Evolutionary conservation across 2,113 vertebrate species (phyloP).

Genomic region (Aegithalos caudatus): DNA sequence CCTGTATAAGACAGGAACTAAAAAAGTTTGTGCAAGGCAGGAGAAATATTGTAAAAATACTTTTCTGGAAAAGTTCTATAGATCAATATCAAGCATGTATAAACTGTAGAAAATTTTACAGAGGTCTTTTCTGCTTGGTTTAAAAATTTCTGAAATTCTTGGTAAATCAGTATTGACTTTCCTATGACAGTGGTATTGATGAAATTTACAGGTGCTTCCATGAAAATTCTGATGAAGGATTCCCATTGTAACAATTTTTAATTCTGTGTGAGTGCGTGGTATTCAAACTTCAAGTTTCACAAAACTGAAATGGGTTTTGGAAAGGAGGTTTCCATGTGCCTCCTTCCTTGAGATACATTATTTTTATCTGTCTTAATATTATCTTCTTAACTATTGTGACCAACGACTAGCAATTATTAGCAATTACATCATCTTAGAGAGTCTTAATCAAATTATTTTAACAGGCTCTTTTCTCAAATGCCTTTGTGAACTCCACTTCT

Average conservation of each 20-base stretch:
- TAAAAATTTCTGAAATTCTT: not conserved
- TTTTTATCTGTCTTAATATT: not conserved
- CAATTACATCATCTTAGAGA: not conserved
- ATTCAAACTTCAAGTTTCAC: not conserved
- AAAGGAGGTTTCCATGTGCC: rapidly evolving
- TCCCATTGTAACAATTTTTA: not conserved
- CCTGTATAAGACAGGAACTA: not conserved
- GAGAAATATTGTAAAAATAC: not conserved
- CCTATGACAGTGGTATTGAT: not conserved
- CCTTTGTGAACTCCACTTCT: rapidly evolving
- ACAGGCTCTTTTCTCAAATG: not conserved
- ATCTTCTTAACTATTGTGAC: not conserved
- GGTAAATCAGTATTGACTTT: not conserved
- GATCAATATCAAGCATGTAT: not conserved
- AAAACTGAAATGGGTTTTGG: not conserved
- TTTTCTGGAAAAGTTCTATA: not conserved
- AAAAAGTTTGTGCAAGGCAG: not conserved
- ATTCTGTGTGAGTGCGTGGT: not conserved
- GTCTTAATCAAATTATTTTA: not conserved
- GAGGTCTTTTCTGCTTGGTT: not conserved
- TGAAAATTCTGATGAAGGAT: not conserved
- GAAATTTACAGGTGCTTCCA: not conserved
- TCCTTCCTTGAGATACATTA: not conserved
- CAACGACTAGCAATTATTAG: not conserved
- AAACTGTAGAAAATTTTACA: not conserved